Base-by-base conservation (phyloP, 1,140 invertebrate genomes). In the Ctenoplectra terminalis region DNA sequence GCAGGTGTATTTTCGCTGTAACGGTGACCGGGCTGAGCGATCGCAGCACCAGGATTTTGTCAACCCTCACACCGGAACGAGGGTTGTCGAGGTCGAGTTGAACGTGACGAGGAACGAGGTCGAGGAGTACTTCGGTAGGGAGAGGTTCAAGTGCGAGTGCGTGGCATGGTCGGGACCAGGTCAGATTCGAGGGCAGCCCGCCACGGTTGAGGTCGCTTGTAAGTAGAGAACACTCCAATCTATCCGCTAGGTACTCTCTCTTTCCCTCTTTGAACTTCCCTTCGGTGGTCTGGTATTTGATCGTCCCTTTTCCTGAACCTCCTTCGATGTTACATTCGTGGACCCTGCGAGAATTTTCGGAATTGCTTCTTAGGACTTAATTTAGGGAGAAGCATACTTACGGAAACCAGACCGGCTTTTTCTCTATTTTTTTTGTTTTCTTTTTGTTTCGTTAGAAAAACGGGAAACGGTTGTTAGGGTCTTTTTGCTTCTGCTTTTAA, bases 71-170 rank as follows among this genome's bases (percentile, higher is more conserved):
- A 97, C 96, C 29, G 97, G 97, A 34, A 96, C 97, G 23, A 95
- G 97, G 89, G 97, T 97, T 87, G 95, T 98, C 84, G 97, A 98
- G 91, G 96, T 96, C 31, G 97, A 98, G 84, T 95, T 98, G 82
- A 97, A 98, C 92, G 96, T 99, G 74, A 98, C 97, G n/a, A 95
- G 97, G 72, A 96, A 98, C 91, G 96, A 98, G 88, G 97, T 99
- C 79, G 98, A 98, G 87, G 98, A 98, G 91, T 98, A 97, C 93
- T 98, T 98, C 90, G 97, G 97, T 60, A 96, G 96, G 88, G 97
- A 98, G 75, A 96, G 96, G 88, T 98, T 97, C 94, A 96, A 96
- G 89, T 99, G 98, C 93, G 96, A 98, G 82, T 99, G 98, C 93
- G 95, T 97, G 84, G 98, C 98, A 40, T 98, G 97, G 97, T 93